These are phyloP conservation scores for Psilopsiagon aymara DNA, from an alignment of 2,113 vertebrate genomes.

Conservation along the genomic window DNA sequence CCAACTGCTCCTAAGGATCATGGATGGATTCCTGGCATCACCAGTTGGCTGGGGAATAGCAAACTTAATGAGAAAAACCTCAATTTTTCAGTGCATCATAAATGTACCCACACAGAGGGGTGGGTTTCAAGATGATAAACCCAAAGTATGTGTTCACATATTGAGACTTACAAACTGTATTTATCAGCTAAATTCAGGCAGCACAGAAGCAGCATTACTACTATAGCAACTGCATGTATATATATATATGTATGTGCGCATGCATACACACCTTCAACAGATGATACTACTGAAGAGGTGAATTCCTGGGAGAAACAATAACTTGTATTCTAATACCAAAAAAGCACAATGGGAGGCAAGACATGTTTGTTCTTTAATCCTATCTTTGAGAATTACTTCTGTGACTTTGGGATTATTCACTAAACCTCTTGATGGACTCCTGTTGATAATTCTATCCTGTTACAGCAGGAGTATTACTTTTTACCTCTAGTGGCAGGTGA, in stretches of 20 bases:
- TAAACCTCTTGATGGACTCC: neutral
- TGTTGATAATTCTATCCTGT: neutral
- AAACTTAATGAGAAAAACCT: slow-evolving; percentile 57
- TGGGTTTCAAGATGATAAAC: neutral
- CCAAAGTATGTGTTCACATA: neutral
- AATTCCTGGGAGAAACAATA: neutral
- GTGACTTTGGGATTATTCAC: neutral
- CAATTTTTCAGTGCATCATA: slow-evolving; percentile 18
- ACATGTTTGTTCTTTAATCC: neutral
- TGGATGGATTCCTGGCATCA: slow-evolving; percentile 51
- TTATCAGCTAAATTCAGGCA: neutral
- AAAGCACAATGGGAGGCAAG: neutral
- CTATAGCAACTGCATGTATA: neutral
- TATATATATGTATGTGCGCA: too few relatives aligned
- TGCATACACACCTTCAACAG: neutral
- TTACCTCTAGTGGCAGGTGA: neutral
- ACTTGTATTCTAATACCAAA: neutral
- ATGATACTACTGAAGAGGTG: neutral
- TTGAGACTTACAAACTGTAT: neutral
- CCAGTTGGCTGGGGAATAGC: slow-evolving; percentile 61
- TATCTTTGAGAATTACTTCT: neutral
- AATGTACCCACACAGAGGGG: neutral
- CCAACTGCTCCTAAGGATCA: slow-evolving; percentile 63
- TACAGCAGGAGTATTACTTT: neutral
- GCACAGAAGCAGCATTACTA: neutral